Conservation (phyloP, 2,113 vertebrate species). For the Catharus fuscescens region DNA sequence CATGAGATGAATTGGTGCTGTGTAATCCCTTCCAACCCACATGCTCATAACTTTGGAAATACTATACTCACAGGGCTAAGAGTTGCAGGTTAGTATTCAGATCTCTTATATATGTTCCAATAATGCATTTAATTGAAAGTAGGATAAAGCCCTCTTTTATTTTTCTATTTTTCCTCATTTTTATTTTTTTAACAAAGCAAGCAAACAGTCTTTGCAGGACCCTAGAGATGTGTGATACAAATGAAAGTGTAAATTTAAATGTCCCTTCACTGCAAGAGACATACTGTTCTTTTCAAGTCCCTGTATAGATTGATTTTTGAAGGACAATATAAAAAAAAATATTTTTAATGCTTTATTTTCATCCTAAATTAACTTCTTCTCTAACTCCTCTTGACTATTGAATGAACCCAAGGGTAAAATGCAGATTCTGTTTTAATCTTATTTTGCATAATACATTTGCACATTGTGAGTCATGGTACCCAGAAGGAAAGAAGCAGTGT, state of each 20-base stretch:
- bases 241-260: background rate
- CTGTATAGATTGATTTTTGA: background rate
- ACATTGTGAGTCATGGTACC: slow-evolving; percentile 63
- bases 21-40: slow-evolving; percentile 54
- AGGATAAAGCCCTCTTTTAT: background rate
- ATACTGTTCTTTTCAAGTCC: background rate
- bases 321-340: background rate
- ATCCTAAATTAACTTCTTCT: slow-evolving; percentile 66
- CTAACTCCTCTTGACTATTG: slow-evolving; percentile 64
- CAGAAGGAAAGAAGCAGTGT: slow-evolving; percentile 59
- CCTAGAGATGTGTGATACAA: background rate
- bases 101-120: background rate
- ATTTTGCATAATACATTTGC: slow-evolving; percentile 73
- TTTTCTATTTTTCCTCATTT: background rate
- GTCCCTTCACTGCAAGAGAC: background rate
- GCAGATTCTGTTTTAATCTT: slow-evolving; percentile 66
- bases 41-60: slow-evolving; percentile 49
- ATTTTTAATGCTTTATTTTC: slow-evolving; percentile 62
- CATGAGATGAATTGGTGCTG: slow-evolving; percentile 36
- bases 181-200: background rate
- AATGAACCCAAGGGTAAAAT: slow-evolving; percentile 69
- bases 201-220: background rate
- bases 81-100: background rate
- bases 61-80: background rate
- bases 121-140: background rate